Conservation (phyloP, 2,888 invertebrate genomes). For the Peribatodes rhomboidaria region DNA sequence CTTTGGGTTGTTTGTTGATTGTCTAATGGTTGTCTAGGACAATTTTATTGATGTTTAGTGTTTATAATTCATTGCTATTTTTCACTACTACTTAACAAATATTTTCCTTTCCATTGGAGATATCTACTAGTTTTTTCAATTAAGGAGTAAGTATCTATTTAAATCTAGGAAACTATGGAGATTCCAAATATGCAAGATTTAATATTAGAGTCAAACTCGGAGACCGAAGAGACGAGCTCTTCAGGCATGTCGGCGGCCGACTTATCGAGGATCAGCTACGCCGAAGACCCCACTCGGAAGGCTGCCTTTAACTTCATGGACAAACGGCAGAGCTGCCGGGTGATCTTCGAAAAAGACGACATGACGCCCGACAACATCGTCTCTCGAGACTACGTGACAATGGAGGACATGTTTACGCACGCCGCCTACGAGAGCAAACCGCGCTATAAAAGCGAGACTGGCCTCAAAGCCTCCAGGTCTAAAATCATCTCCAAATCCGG, state of each 20-base stretch:
- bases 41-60: neutral
- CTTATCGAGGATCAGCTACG: constrained; percentile 44
- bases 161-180: constrained; percentile 1
- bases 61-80: neutral
- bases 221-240: constrained; percentile 31
- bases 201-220: constrained; percentile 6
- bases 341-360: constrained; percentile 63
- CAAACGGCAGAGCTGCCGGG: constrained; percentile 62
- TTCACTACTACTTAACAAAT: neutral
- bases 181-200: constrained; percentile 8
- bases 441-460: constrained; percentile 61
- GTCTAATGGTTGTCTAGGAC: too few species aligned
- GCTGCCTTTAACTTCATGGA: constrained; percentile 62
- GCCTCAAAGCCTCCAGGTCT: constrained; percentile 56
- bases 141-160: neutral
- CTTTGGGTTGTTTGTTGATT: too few species aligned
- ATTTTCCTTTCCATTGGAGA: neutral
- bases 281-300: constrained; percentile 54
- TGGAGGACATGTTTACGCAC: constrained; percentile 70
- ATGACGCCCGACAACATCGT: constrained; percentile 72
- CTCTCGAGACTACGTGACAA: constrained; percentile 62
- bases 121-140: neutral
- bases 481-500: constrained; percentile 46
- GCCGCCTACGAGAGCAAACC: constrained; percentile 71
- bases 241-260: constrained; percentile 12